A percentile compares a stretch with the other conserved stretches of the same genome.
phyloP scores from a whole-genome alignment of 2,888 invertebrate genomes.

The Amiota communis region DNA sequence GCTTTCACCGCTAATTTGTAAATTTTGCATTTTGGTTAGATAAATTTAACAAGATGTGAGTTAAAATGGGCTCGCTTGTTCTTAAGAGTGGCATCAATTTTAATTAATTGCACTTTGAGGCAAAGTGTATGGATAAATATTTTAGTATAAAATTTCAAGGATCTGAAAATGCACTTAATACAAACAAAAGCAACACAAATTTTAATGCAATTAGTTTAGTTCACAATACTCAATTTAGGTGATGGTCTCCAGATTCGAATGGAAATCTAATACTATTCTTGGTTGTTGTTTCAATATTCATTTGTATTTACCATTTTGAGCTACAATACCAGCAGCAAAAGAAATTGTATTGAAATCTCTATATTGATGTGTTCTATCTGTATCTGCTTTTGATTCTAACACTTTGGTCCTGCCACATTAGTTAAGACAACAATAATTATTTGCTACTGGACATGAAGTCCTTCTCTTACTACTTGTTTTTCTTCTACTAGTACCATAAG shows the following conservation, averaged over 20 bases:
- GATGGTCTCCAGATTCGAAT: too few relatives aligned
- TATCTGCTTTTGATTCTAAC: constrained; percentile 30
- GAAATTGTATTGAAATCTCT: background rate
- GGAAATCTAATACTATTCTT: too few relatives aligned
- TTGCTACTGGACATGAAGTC: background rate
- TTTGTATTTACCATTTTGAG: too few relatives aligned
- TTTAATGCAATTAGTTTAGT: too few relatives aligned
- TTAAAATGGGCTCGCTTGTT: background rate
- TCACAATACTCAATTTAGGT: too few relatives aligned
- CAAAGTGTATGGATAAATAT: background rate
- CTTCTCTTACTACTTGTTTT: background rate
- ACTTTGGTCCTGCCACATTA: constrained; percentile 33
- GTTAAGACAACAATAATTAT: constrained; percentile 36
- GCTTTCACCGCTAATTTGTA: constrained; percentile 42
- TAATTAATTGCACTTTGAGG: constrained; percentile 16
- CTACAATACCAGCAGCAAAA: constrained; percentile 34
- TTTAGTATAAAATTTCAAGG: background rate
- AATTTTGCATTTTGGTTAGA: constrained; percentile 32
- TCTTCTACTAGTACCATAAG: background rate
- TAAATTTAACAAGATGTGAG: constrained; percentile 28
- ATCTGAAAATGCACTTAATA: constrained; percentile 25
- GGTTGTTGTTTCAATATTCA: too few relatives aligned
- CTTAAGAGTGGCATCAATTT: constrained; percentile 4
- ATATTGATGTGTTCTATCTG: background rate
- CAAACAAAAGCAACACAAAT: constrained; percentile 26